Conservation (phyloP, 2,113 vertebrate species). For the Shinisaurus crocodilurus region DNA sequence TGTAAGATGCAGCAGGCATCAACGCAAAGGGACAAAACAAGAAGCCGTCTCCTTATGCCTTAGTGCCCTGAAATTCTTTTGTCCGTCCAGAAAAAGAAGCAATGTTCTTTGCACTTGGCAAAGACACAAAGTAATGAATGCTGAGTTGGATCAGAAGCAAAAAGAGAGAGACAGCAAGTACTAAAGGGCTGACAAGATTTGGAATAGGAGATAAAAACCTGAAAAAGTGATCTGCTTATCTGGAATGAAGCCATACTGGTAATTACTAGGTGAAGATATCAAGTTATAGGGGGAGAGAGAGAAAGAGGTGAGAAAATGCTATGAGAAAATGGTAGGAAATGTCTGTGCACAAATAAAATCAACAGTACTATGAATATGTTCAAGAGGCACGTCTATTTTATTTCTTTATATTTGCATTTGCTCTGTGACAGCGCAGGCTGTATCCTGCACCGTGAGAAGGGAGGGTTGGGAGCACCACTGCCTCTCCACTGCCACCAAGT, state of each 20-base stretch:
- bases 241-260: slow-evolving; percentile 4
- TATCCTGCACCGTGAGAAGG: no score
- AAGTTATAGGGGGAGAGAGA: neutral
- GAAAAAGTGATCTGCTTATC: neutral
- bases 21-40: neutral
- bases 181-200: neutral
- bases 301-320: neutral
- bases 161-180: neutral
- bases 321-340: neutral
- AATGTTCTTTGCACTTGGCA: neutral
- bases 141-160: neutral
- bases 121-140: neutral
- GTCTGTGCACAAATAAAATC: neutral
- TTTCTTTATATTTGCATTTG: no score
- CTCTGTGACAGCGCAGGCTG: no score
- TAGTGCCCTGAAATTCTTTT: neutral
- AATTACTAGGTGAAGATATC: slow-evolving; percentile 1
- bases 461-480: no score
- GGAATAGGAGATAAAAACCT: neutral
- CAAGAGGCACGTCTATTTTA: neutral
- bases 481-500: no score
- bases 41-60: neutral
- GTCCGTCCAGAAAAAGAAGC: neutral
- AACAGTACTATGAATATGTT: neutral
- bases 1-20: neutral